Evolutionary conservation across 2,113 vertebrate species (phyloP), one percentile per base, ranked within the genome.

Genomic region (Shinisaurus crocodilurus): DNA sequence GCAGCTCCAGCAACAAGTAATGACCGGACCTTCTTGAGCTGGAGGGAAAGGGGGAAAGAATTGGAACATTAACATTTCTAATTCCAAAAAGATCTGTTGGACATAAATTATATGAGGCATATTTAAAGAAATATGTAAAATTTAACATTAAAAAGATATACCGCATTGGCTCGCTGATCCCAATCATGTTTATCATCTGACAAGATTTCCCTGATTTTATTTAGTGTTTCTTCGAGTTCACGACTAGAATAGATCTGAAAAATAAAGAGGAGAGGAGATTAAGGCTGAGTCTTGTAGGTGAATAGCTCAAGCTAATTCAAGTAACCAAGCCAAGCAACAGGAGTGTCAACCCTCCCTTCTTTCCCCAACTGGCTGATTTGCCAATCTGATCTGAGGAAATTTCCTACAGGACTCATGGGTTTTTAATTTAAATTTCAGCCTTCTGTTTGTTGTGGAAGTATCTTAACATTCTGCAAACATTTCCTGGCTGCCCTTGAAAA

Each of bases 161-260:
- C 99, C 92, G 99, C 99, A 40, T 43, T 98, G 87, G 98, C 96
- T 96, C 99, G 98, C 90, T 99, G 99, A 97, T 99, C 99, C 99
- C 99, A 99, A 94, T 99, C 99, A 5, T 99, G 99, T 95, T 99
- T 99, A 97, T 99, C 99, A 94, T 99, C 99, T 13, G 99, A 99
- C 87, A 99, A 98, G 94, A 99, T 98, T 96, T 99, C 99, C 92
- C 99, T 98, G 96, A 99, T 99, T 97, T 99, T 99, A 96, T 99
- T 99, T 94, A 99, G 97, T 37, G 98, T 99, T 97, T 99, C 99
- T 97, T 99, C 99, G 90, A 99, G 98, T 95, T 99, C 99, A 93
- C 99, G 97, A 89, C 98, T 92, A 75, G 99, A 99, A 97, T 99
- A 99, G 88, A 99, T 99, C 99, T 99, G 93, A 29, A 96, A 45